A percentile compares a stretch with the other conserved stretches of the same genome.
Conservation (phyloP, 2,797 vertebrate genomes). For the Synaphobranchus kaupii region DNA sequence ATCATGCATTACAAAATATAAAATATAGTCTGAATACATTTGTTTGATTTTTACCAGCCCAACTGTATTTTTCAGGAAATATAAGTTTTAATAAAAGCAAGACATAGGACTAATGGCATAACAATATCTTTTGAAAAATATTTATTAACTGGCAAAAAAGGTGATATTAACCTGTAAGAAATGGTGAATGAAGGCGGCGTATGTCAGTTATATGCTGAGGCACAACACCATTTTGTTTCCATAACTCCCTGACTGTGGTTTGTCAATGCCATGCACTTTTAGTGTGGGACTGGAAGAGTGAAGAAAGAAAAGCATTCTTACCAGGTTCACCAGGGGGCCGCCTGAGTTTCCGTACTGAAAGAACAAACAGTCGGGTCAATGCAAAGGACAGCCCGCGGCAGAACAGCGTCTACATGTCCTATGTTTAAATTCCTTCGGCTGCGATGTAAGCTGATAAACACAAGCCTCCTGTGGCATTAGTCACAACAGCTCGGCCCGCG, state of each 20-base stretch:
- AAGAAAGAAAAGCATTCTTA: slow-evolving; percentile 67
- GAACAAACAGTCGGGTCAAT: slow-evolving; percentile 48
- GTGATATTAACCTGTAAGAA: not conserved
- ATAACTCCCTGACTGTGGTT: not conserved
- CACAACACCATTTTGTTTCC: not conserved
- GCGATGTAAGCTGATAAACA: slow-evolving; percentile 5
- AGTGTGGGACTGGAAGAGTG: not conserved
- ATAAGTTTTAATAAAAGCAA: too few species aligned
- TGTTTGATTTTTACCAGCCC: not conserved
- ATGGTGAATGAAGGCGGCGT: not conserved
- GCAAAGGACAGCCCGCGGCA: not conserved
- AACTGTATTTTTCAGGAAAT: not conserved
- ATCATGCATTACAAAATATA: slow-evolving; percentile 10
- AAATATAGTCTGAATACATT: not conserved
- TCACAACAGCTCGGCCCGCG: not conserved
- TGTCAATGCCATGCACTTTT: not conserved
- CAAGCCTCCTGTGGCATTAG: not conserved
- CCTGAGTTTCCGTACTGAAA: slow-evolving; percentile 96
- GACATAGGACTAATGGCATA: not conserved
- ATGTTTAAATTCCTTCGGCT: not conserved
- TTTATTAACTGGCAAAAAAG: not conserved
- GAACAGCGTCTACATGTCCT: not conserved
- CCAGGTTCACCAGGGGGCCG: slow-evolving; percentile 94
- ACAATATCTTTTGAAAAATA: not conserved
- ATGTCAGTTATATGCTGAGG: not conserved